These are phyloP conservation scores for Cynopterus sphinx DNA, from an alignment of 2,797 vertebrate genomes.

Conservation along the genomic window DNA sequence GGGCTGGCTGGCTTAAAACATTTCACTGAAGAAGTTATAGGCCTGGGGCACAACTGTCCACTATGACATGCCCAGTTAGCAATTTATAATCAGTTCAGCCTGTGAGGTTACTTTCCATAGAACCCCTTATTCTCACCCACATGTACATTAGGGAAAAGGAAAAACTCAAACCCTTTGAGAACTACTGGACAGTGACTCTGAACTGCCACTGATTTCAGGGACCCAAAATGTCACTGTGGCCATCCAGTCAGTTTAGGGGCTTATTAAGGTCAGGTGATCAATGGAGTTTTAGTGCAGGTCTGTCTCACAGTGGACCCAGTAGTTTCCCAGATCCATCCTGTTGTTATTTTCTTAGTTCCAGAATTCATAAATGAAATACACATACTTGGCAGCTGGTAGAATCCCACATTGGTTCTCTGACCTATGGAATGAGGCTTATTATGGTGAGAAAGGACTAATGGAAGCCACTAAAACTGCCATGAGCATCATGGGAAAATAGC, in stretches of 20 bases:
- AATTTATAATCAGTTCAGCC: too few species aligned
- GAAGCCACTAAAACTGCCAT: background rate
- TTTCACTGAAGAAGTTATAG: too few species aligned
- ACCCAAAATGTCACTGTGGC: background rate
- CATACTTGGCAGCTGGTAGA: background rate
- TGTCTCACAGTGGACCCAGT: background rate
- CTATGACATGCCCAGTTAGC: too few species aligned
- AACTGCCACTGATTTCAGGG: background rate
- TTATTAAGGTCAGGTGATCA: background rate
- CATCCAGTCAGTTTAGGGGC: background rate
- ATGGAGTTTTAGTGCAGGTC: background rate
- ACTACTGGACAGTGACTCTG: background rate
- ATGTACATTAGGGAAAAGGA: background rate
- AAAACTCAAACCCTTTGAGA: background rate
- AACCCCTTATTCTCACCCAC: too few species aligned
- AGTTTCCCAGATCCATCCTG: background rate
- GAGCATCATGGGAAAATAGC: background rate
- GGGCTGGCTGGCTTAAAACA: too few species aligned
- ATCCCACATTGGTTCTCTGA: background rate
- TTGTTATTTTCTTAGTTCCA: background rate
- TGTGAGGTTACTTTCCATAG: too few species aligned
- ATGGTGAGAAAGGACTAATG: background rate
- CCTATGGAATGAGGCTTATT: background rate
- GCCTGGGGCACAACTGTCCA: too few species aligned
- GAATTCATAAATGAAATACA: background rate